phyloP scores from a whole-genome alignment of 2,113 vertebrate species.

The Dipodomys stephensi region DNA sequence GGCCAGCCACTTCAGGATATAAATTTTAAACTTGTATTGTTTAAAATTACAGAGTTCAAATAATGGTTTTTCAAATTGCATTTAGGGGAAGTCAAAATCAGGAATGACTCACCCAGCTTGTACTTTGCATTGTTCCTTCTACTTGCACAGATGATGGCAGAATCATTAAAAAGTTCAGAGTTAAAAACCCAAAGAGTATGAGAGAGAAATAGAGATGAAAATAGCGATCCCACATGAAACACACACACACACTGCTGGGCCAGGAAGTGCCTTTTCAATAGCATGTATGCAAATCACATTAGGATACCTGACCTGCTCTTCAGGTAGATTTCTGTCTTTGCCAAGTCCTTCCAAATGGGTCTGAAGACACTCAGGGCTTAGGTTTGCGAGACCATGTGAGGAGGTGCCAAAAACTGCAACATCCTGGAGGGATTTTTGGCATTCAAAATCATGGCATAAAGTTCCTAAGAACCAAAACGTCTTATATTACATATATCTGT shows the following conservation, averaged over 20 bases:
- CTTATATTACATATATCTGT: neutral
- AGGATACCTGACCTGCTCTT: neutral
- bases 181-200: neutral
- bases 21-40: neutral
- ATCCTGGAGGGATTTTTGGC: neutral
- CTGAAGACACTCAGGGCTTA: neutral
- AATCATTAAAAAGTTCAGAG: neutral
- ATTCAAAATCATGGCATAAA: neutral
- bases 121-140: neutral
- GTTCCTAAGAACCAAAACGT: neutral
- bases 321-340: neutral
- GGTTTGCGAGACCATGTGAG: neutral
- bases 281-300: rapidly evolving
- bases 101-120: neutral
- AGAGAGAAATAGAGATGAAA: too few species aligned
- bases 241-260: too few species aligned
- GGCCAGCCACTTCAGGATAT: neutral
- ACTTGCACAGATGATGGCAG: neutral
- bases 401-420: neutral
- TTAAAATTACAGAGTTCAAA: neutral
- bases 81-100: neutral
- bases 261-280: neutral
- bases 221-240: neutral
- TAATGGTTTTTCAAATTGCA: neutral
- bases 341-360: neutral